phyloP scores from a whole-genome alignment of 2,113 vertebrate genomes.

The Cephalopterus ornatus region DNA sequence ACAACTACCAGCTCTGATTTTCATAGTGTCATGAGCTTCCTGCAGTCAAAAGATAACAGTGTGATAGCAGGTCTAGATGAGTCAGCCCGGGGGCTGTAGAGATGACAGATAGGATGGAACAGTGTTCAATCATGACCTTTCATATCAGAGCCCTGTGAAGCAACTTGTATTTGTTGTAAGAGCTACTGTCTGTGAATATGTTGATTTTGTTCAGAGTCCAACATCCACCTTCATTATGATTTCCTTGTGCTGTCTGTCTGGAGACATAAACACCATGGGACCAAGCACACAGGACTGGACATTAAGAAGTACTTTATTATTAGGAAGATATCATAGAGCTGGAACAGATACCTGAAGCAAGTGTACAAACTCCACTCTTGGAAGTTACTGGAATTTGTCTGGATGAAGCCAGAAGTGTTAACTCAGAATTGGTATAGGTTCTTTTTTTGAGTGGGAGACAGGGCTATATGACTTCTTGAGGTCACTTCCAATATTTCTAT shows the following conservation, averaged over 20 bases:
- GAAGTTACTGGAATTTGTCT: background rate
- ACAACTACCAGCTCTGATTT: background rate
- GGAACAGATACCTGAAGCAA: background rate
- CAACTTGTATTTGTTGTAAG: background rate
- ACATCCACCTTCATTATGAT: background rate
- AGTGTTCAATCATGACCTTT: background rate
- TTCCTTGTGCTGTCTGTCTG: background rate
- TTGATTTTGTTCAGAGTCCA: background rate
- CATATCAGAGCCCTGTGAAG: background rate
- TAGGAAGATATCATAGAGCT: background rate
- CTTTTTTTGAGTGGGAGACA: background rate
- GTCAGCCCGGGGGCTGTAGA: background rate
- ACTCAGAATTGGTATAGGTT: background rate
- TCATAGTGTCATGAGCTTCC: background rate
- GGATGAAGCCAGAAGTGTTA: background rate
- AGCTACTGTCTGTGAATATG: background rate
- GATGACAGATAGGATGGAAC: background rate
- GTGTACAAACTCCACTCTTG: background rate
- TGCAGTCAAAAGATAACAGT: background rate
- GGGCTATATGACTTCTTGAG: background rate
- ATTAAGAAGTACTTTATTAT: background rate
- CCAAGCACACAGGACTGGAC: background rate
- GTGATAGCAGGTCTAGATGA: background rate
- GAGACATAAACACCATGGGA: background rate
- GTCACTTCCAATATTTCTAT: background rate